Conservation (phyloP, 2,113 vertebrate genomes). For the Galbula dea region DNA sequence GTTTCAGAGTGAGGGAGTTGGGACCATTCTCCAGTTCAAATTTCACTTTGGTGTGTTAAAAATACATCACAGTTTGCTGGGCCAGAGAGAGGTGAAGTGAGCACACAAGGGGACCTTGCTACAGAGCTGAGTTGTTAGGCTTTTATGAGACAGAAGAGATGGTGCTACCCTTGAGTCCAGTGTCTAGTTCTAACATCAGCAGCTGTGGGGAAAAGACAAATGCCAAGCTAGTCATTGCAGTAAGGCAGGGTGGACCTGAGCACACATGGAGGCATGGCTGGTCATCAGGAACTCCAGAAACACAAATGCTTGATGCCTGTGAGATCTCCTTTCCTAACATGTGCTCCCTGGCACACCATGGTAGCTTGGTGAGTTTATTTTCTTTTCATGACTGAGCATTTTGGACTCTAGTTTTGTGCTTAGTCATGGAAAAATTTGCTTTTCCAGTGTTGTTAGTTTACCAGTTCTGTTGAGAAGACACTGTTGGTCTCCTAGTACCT, state of each 20-base stretch:
- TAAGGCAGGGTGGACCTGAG: neutral
- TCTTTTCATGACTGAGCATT: neutral
- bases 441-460: neutral
- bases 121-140: neutral
- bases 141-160: neutral
- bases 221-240: neutral
- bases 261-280: rapidly evolving
- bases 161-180: neutral
- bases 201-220: neutral
- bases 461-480: neutral
- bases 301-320: rapidly evolving
- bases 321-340: neutral
- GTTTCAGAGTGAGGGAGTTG: neutral
- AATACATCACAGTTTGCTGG: rapidly evolving
- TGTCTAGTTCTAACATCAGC: neutral
- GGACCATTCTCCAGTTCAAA: neutral
- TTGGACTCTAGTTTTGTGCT: neutral
- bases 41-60: neutral
- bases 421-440: neutral
- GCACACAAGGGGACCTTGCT: neutral
- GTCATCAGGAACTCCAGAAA: neutral
- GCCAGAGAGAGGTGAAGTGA: neutral
- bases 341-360: neutral
- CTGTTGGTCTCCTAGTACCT: rapidly evolving
- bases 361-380: neutral